Conservation (phyloP, 2,113 vertebrate genomes). For the Saccopteryx leptura region DNA sequence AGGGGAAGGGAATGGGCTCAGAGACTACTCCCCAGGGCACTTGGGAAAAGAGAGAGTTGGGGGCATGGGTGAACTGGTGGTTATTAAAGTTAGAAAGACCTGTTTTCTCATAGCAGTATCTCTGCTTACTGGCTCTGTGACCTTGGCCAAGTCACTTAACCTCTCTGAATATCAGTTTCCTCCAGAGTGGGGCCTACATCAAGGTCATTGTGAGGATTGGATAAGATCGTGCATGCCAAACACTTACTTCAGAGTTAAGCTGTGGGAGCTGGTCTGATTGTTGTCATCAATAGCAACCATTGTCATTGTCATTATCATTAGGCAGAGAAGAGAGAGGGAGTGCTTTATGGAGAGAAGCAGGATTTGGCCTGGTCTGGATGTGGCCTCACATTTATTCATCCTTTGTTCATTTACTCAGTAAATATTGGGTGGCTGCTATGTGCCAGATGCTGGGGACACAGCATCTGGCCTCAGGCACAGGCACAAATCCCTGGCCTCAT, state of each 20-base stretch:
- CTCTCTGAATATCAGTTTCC: constrained; percentile 24
- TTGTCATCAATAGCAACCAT: background rate
- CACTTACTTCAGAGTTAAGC: background rate
- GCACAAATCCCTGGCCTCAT: background rate
- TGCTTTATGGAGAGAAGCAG: background rate
- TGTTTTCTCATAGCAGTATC: background rate
- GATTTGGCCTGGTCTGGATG: background rate
- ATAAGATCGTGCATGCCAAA: rapidly evolving
- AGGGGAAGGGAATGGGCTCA: background rate
- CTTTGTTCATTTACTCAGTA: background rate
- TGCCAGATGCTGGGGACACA: background rate
- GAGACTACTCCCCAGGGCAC: background rate
- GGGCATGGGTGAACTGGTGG: rapidly evolving
- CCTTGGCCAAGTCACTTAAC: background rate
- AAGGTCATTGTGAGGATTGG: background rate
- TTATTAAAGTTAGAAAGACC: background rate
- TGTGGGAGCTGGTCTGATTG: background rate
- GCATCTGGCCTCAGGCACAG: background rate
- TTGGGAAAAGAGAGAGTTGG: background rate
- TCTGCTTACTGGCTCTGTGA: background rate
- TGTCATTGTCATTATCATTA: background rate
- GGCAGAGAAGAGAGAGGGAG: background rate
- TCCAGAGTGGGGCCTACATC: background rate
- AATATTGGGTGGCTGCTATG: background rate
- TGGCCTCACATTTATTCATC: background rate